Base-by-base conservation (phyloP, 2,797 vertebrate species). In the Decapterus maruadsi region DNA sequence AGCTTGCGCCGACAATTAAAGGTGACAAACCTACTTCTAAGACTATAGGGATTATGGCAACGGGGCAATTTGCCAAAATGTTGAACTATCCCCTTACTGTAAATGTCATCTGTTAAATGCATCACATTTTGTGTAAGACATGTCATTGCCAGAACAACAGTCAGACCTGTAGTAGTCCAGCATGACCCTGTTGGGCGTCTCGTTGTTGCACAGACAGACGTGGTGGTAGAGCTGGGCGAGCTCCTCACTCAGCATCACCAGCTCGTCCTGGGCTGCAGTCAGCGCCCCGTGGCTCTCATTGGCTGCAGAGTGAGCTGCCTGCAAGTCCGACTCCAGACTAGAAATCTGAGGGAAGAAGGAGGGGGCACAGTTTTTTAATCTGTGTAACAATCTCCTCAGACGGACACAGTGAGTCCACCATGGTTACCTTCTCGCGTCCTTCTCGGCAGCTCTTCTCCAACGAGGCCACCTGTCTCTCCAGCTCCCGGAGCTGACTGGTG, bases 171-270 rank as follows among this genome's bases (percentile, higher is more conserved):
- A 99, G 89, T 98, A 99, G 92, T 99, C 98, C 93, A 99, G 94
- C 97, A 97, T 98, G 67, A 99, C 97, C 11, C 97, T 95, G 90
- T 97, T 98, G 6, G 98, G 98, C 0, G 97, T 99, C 93, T 99
- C 98, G 0, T 99, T 98, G 90, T 99, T 99, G 93, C 98, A 99
- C 74, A 99, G 92, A 93, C 98, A 99, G 46, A 99, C 97, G 0
- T 99, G 98, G 86, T 99, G 97, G 88, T 99, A 99, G 42, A 99
- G 96, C 91, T 98, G 97, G 11, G 98, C 98, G 7, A 99, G 93
- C 83, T 99, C 98, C 90, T 99, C 98, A 0, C 98, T 99, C 63
- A 99, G 96, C 0, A 93, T 97, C 83, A 98, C 96, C 91, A 99
- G 87, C 91, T 99, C 97, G 0, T 99, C 98, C 88, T 99, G 97